Evolutionary conservation across 1,140 invertebrate species (phyloP).

Genomic region (Drosophila seguyi): DNA sequence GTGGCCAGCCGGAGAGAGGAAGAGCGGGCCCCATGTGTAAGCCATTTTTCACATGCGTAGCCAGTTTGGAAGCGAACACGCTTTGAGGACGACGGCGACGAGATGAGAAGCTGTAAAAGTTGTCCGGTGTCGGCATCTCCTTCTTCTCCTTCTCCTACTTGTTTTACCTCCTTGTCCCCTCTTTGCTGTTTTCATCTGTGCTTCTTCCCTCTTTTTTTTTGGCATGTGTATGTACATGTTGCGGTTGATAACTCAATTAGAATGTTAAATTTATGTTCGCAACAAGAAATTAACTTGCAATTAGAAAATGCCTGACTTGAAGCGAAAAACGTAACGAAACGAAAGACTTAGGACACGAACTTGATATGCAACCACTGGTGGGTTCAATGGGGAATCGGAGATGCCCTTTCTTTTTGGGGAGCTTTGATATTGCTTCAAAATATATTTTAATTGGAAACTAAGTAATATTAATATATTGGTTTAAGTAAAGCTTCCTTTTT

Average conservation of each 20-base stretch:
- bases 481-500: no score
- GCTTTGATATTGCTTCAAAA: neutral
- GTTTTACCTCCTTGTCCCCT: slow-evolving; percentile 33
- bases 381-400: neutral
- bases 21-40: slow-evolving; percentile 44
- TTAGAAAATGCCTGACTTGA: slow-evolving; percentile 75
- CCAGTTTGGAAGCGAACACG: slow-evolving; percentile 64
- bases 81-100: slow-evolving; percentile 36
- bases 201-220: slow-evolving; percentile 40
- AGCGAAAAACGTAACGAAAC: slow-evolving; percentile 55
- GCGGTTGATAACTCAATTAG: slow-evolving; percentile 84
- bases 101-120: slow-evolving; percentile 74
- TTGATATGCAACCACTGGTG: slow-evolving; percentile 45
- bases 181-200: neutral
- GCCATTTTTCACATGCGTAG: slow-evolving; percentile 82
- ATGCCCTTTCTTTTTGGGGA: slow-evolving; percentile 27
- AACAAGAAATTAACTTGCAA: slow-evolving; percentile 84
- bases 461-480: neutral
- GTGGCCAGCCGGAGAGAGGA: neutral
- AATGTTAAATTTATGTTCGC: slow-evolving; percentile 83
- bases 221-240: slow-evolving; percentile 70
- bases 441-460: neutral
- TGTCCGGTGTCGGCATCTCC: slow-evolving; percentile 62
- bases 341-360: slow-evolving; percentile 81
- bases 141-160: slow-evolving; percentile 58